Evolutionary conservation across 2,113 vertebrate genomes (phyloP).

Genomic region (Carassius carassius): DNA sequence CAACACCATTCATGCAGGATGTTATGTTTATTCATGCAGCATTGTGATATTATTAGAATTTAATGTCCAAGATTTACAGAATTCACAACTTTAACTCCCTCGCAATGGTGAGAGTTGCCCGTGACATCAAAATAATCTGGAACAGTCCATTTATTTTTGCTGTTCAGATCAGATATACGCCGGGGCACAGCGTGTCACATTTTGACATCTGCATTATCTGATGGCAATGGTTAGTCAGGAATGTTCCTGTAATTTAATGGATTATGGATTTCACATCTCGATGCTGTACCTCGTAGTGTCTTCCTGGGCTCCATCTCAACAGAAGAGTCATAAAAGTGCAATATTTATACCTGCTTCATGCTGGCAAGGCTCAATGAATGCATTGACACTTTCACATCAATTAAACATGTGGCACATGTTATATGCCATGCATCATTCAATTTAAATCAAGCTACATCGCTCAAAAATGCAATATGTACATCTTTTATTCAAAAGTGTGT

Average conservation of each 20-base stretch:
- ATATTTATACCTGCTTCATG: neutral
- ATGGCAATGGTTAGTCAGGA: constrained; percentile 26
- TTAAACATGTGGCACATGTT: constrained; percentile 36
- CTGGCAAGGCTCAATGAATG: constrained; percentile 14
- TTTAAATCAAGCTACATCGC: neutral
- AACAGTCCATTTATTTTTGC: constrained; percentile 33
- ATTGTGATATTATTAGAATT: constrained; percentile 18
- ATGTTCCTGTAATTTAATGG: constrained; percentile 39
- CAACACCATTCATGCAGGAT: constrained; percentile 4
- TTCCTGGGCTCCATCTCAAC: constrained; percentile 14
- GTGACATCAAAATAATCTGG: neutral
- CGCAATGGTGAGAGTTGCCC: neutral
- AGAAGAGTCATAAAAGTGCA: constrained; percentile 29
- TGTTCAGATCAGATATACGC: constrained; percentile 24
- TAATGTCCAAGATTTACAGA: neutral
- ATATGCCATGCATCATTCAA: constrained; percentile 23
- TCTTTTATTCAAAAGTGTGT: neutral
- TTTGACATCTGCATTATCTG: constrained; percentile 41
- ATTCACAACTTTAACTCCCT: neutral
- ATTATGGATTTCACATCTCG: constrained; percentile 32
- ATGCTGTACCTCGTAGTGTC: constrained; percentile 16
- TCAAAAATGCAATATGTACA: neutral
- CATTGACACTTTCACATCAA: constrained; percentile 34
- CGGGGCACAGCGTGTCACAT: neutral
- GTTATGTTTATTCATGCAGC: neutral